Evolutionary conservation across 2,888 invertebrate genomes (phyloP).

Genomic region (Hyppa rectilinea): DNA sequence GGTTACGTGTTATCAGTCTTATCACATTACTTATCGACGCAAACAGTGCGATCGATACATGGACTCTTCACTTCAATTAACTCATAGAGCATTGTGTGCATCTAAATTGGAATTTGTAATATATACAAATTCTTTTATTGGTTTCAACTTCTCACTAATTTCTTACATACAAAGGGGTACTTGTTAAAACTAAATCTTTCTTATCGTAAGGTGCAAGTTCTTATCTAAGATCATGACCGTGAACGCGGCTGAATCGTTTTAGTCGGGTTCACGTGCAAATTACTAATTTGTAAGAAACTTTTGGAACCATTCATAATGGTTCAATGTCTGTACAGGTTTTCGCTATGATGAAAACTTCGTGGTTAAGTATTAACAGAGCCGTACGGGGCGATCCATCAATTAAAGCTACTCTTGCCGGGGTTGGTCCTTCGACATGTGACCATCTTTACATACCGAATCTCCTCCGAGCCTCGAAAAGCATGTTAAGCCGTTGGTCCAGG

Average conservation of each 20-base stretch:
- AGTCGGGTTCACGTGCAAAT: no score
- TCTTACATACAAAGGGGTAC: background rate
- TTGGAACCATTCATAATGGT: no score
- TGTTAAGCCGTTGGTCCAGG: no score
- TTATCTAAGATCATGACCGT: background rate
- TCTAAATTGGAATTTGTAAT: background rate
- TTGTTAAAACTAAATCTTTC: background rate
- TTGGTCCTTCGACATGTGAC: no score
- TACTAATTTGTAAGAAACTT: no score
- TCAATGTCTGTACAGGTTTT: no score
- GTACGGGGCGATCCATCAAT: no score
- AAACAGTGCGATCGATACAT: constrained; percentile 59
- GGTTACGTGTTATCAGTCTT: constrained; percentile 74
- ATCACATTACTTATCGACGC: constrained; percentile 66
- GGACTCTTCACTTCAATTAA: background rate
- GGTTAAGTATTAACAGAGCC: no score
- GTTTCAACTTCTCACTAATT: background rate
- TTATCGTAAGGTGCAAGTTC: background rate
- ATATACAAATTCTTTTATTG: background rate
- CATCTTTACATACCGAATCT: no score
- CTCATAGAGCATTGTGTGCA: constrained; percentile 3
- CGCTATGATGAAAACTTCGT: no score
- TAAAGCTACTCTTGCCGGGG: no score
- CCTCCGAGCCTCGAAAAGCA: no score
- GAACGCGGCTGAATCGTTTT: background rate